A percentile compares a stretch with the other conserved stretches of the same genome.
phyloP scores from a whole-genome alignment of 1,140 invertebrate genomes.

The honey bee (Apis mellifera) region DNA sequence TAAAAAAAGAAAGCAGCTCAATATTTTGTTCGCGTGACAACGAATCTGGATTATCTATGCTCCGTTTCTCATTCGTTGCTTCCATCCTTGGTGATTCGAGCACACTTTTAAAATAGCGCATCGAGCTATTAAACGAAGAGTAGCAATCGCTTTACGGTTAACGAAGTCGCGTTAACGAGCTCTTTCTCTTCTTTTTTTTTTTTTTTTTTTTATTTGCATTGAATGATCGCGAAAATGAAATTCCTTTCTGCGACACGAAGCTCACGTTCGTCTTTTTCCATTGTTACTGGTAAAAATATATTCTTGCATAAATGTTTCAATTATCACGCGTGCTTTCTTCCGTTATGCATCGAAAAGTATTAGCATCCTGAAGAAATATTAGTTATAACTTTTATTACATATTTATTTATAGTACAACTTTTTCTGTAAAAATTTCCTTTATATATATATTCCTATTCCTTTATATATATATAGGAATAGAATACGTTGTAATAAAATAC shows the following conservation, averaged over 20 bases:
- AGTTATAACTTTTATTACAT: no score
- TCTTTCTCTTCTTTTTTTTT: background rate
- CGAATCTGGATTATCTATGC: background rate
- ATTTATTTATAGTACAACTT: no score
- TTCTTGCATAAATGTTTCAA: conserved; percentile 13
- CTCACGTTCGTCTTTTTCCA: background rate
- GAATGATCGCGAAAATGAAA: conserved; percentile 16
- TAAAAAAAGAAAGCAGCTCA: no score
- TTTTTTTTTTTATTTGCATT: background rate
- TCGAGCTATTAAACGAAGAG: background rate
- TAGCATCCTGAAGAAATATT: no score
- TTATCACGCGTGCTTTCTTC: conserved; percentile 1
- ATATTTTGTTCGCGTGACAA: background rate
- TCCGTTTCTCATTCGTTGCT: background rate
- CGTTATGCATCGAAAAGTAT: background rate
- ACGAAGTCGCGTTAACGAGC: conserved; percentile 18
- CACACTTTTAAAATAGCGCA: background rate
- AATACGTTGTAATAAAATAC: background rate
- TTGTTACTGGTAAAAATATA: conserved; percentile 6
- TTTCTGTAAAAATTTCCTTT: no score
- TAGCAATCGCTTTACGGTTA: conserved; percentile 5
- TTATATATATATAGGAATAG: no score
- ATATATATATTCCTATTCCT: no score
- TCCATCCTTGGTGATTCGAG: background rate
- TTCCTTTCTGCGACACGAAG: conserved; percentile 5